A percentile compares a stretch with the other conserved stretches of the same genome.
These are phyloP conservation scores for Epinephelus coioides DNA, from an alignment of 2,797 vertebrate species.

Conservation along the genomic window DNA sequence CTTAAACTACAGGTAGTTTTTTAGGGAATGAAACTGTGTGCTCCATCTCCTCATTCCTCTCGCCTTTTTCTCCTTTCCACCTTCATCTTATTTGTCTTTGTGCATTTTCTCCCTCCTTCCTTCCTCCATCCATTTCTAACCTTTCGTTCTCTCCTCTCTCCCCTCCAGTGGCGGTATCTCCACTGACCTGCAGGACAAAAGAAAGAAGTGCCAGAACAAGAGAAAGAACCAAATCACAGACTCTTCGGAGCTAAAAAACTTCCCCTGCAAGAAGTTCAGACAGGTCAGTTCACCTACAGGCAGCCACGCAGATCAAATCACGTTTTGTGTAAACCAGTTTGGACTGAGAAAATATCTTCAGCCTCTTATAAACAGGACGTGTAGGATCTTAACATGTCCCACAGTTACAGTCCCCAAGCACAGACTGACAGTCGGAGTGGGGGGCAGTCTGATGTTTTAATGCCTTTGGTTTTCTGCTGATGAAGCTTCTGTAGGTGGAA, in stretches of 20 bases:
- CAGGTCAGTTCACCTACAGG: conserved; percentile 78
- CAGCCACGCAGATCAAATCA: not conserved
- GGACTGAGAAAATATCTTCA: not conserved
- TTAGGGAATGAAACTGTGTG: not conserved
- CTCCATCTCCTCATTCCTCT: not conserved
- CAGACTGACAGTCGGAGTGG: not conserved
- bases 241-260: conserved; percentile 80
- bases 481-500: not conserved
- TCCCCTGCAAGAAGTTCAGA: conserved; percentile 91
- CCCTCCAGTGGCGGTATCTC: conserved; percentile 78
- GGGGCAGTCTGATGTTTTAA: not conserved
- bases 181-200: conserved; percentile 83
- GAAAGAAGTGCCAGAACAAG: conserved; percentile 90
- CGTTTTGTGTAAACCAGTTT: not conserved
- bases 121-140: not conserved
- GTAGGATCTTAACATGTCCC: not conserved
- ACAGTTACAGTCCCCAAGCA: not conserved
- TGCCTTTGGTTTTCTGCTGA: not conserved
- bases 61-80: not conserved
- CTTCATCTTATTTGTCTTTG: not conserved
- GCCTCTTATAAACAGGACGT: not conserved
- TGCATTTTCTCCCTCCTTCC: no score
- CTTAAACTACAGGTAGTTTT: not conserved
- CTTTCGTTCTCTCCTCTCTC: not conserved
- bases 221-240: conserved; percentile 84